Base-by-base conservation (phyloP, 2,797 vertebrate genomes). In the Propithecus deckenii region DNA sequence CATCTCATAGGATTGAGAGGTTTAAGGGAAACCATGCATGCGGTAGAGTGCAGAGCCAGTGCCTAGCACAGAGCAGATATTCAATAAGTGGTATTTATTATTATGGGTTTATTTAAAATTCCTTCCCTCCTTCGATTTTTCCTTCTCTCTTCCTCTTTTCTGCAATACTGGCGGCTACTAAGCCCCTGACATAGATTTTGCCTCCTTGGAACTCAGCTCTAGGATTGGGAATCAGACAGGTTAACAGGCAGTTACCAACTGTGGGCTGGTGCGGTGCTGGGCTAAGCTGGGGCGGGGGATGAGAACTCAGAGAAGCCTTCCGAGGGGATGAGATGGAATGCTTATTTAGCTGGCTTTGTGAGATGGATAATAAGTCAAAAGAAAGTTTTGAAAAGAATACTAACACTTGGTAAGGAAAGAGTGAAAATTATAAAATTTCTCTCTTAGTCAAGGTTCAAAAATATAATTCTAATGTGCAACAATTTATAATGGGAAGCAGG, bases 341-440 rank as follows among this genome's bases (percentile, higher is more conserved):
- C 43, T 43, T 43, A 43, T 43, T 43, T 43, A 43, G 43, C 43
- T 43, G 43, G 43, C 43, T 43, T 43, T 43, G 43, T 43, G 7
- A 43, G 43, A 7, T 43, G 43, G 43, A 43, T 43, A 43, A 43
- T 43, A 43, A 43, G 43, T 43, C 43, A 20, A 95, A 83, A 76
- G 46, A 57, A 18, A 41, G 17, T n/a, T 88, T 85, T 85, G 15
- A 9, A 72, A 55, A 41, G n/a, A 55, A 65, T 59, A 79, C 43
- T 63, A 69, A 87, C 35, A 71, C 67, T 63, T 71, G 52, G n/a
- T 76, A 84, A 87, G 63, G 41, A 75, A 72, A 90, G 46, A 81
- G 38, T 71, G 61, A 94, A 96, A 76, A 63, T 69, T 46, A 75
- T 30, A 38, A 67, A 86, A 50, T 78, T 41, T 84, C 46, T 61